Evolutionary conservation across 2,888 invertebrate genomes (phyloP), one percentile per base, ranked within the genome.

Genomic region (Rhopalosiphum nymphaeae): DNA sequence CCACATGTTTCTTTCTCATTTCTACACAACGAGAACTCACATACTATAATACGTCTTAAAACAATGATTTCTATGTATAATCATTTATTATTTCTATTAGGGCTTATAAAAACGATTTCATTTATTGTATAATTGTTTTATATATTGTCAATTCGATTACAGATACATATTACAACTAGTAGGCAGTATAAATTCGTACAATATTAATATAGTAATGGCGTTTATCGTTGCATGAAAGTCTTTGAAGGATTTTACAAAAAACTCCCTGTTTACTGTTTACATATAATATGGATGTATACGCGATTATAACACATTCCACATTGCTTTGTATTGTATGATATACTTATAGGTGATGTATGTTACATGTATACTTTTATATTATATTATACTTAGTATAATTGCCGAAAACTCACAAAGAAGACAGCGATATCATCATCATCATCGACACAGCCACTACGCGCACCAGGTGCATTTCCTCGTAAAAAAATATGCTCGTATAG

Each of bases 321-420:
- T 36, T 7, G 2, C 36, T n/a, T 78, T n/a, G 13, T 67, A n/a
- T 4, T 78, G 7, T 36, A 7, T 16, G 53, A 21, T 53, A 78
- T 36, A 78, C 36, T 10, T 61, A 29, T 78, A 36, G 21, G 7
- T 42, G 9, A 78, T 36, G 36, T 21, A 78, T 78, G 21, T 78
- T 7, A 53, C 49, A 53, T 53, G 21, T 21, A 16, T n/a, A n/a
- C 5, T 3, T 16, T 67, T 67, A n/a, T 67, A 36, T 36, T 78
- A 36, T 78, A 25, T 67, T 67, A 36, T 36, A 67, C 86, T 44
- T 44, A 61, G 13, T 21, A n/a, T 61, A 89, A 91, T 91, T 91
- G 49, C 49, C 49, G 26, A 78, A 44, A 67, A 49, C 49, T 53
- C 53, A 53, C 21, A 53, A 21, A 53, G 21, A 1, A 53, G 53